Percentiles rank a stretch among this genome's conserved stretches.
These are phyloP conservation scores for Amiota minor DNA, from an alignment of 2,888 invertebrate species.

Conservation along the genomic window DNA sequence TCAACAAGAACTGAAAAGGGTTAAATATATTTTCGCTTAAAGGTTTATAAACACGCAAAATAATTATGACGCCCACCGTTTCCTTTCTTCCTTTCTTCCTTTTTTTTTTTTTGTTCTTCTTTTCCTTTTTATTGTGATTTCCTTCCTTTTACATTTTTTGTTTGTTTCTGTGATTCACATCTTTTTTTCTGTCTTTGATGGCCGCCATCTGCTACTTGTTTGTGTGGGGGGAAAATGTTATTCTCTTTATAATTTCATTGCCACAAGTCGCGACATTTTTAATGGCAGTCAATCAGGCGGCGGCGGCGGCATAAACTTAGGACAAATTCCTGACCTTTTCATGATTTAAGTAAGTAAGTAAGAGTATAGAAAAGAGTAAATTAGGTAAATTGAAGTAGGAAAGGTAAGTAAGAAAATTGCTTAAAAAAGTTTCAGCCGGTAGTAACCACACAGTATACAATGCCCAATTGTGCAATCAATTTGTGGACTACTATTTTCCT, in stretches of 20 bases:
- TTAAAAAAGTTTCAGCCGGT: background rate
- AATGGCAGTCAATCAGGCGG: conserved; percentile 9
- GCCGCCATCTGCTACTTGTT: too few relatives aligned
- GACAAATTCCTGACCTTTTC: too few relatives aligned
- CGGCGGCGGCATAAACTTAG: background rate
- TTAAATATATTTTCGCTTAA: background rate
- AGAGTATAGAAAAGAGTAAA: background rate
- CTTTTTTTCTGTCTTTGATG: too few relatives aligned
- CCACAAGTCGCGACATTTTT: background rate
- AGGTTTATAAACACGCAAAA: conserved; percentile 28
- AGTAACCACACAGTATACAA: background rate
- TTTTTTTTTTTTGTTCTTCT: too few relatives aligned
- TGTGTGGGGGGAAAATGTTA: too few relatives aligned
- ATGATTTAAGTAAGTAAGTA: background rate
- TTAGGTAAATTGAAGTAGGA: background rate
- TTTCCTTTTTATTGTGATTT: too few relatives aligned
- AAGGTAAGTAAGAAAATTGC: background rate
- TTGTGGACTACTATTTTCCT: background rate
- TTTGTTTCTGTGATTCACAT: too few relatives aligned
- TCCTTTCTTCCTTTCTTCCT: background rate
- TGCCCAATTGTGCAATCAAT: background rate
- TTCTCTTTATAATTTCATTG: too few relatives aligned
- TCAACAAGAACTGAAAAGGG: background rate
- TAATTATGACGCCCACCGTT: conserved; percentile 21
- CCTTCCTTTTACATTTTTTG: too few relatives aligned